Percentiles rank a stretch among this genome's conserved stretches.
Evolutionary conservation across 2,797 vertebrate genomes (phyloP).

Genomic region (Pangasius krempfi): DNA sequence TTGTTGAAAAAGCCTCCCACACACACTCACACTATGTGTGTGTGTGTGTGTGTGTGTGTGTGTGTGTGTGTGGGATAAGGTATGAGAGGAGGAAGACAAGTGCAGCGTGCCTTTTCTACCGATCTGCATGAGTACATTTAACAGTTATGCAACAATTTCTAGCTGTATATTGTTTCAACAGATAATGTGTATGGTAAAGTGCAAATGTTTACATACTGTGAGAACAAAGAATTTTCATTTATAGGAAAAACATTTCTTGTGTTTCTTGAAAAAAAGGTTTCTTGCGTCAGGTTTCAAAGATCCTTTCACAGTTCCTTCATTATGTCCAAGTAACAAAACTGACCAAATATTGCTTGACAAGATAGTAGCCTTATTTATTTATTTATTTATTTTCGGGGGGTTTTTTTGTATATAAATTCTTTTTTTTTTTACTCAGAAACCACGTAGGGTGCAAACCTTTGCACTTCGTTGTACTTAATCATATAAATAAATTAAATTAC

Average conservation of each 20-base stretch:
- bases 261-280: no score
- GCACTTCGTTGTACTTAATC: not conserved
- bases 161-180: not conserved
- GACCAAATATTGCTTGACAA: not conserved
- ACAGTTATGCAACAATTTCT: not conserved
- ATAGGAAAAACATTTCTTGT: not conserved
- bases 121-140: not conserved
- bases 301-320: not conserved
- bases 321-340: not conserved
- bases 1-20: not conserved
- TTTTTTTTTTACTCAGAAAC: not conserved
- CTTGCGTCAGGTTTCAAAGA: not conserved
- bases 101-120: not conserved
- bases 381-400: no score
- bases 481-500: not conserved
- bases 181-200: not conserved
- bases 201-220: not conserved
- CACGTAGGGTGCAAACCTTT: not conserved
- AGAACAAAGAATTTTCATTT: not conserved
- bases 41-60: slow-evolving; percentile 6
- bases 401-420: no score
- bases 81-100: not conserved
- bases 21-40: not conserved
- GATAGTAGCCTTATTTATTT: not conserved
- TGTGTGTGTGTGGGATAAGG: not conserved